Base-by-base conservation (phyloP, 2,888 invertebrate genomes). In the Rotaria sp. region DNA sequence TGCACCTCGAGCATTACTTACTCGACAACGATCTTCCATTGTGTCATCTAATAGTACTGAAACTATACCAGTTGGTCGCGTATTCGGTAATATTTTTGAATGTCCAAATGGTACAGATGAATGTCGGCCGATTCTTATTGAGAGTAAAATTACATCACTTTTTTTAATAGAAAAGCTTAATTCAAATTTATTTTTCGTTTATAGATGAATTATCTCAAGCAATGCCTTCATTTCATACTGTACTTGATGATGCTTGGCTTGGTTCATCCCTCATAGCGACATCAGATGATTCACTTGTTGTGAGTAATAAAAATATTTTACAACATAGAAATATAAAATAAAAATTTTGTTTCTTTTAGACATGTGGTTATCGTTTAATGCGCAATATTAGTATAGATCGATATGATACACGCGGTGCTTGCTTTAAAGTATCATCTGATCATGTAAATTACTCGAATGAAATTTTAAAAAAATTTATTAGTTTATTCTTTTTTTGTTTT, bases 231-330 rank as follows among this genome's bases (percentile, higher is more conserved):
- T 80, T 80, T 45, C 3, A 41, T 80, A 80, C 45, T 80, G 45
- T 80, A 10, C 80, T 80, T 21, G 80, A 80, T 45, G 80, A 80
- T 45, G 80, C 80, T 45, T 80, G 80, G 80, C 80, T 80, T n/a
- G 80, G 80, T 80, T 41, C 80, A 80, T 41, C 80, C 2, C 26
- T 80, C 10, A 13, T 45, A 26, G 80, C 80, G 11, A 80, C 80
- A n/a, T 24, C 41, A 10, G 45, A 80, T n/a, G 80, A 80, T 80
- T 45, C 80, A 26, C 41, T 80, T 45, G 45, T 80, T 2, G 80
- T 80, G 45, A 1, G 67, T 67, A 18, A 35, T 35, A 55, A 67
- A 30, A 38, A 10, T 11, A 38, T n/a, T 38, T 38, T 11, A 38
- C 18, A 18, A 5, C 24, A 50, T 10, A 15, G 15, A 30, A 67